Conservation (phyloP, 1,140 invertebrate genomes). For the Helicoverpa armigera region DNA sequence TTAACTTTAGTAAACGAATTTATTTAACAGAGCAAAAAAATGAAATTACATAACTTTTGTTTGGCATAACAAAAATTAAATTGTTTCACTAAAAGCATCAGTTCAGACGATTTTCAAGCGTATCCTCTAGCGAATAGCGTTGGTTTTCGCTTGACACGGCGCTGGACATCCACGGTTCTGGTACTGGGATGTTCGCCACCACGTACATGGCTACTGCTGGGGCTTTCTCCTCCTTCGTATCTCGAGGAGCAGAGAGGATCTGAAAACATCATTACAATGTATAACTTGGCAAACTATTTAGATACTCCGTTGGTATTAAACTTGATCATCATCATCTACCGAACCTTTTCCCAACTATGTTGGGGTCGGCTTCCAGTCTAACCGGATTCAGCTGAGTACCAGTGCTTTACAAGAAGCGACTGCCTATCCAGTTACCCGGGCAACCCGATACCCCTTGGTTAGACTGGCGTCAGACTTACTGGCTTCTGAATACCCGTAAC, state of each 20-base stretch:
- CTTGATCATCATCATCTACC: not conserved
- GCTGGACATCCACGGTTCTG: not conserved
- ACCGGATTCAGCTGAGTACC: no score
- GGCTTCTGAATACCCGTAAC: no score
- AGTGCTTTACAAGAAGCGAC: no score
- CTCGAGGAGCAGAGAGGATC: not conserved
- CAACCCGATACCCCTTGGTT: no score
- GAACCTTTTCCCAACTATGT: no score
- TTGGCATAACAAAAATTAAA: not conserved
- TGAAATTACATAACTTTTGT: not conserved
- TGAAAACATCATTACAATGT: not conserved
- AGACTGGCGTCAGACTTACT: no score
- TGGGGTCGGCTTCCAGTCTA: no score
- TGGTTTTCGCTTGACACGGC: slow-evolving; percentile 6
- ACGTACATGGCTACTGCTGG: not conserved
- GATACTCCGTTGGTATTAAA: no score
- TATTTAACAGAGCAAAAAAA: no score
- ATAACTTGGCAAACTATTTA: not conserved
- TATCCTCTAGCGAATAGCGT: not conserved
- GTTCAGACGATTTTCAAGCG: not conserved
- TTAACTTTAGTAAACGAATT: no score
- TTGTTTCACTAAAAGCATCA: not conserved
- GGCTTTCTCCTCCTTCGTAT: not conserved
- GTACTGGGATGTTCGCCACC: not conserved
- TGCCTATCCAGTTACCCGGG: no score